phyloP scores from a whole-genome alignment of 2,888 invertebrate genomes.

The Athrips mouffetella region DNA sequence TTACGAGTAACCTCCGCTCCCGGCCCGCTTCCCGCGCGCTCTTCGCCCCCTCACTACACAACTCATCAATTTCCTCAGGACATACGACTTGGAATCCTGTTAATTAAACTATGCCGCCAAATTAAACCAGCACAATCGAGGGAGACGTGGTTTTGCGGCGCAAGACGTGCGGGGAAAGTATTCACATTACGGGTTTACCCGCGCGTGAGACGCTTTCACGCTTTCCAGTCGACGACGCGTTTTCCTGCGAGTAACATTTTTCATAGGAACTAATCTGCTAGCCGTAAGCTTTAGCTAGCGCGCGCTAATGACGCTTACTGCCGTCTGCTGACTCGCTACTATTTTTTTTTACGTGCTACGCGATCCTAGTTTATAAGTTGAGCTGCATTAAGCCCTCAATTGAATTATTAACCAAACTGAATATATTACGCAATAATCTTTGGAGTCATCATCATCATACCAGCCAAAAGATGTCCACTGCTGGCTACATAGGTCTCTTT shows the following conservation, averaged over 20 bases:
- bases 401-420: no score
- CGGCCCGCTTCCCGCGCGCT: constrained; percentile 21
- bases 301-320: neutral
- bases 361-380: neutral
- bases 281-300: neutral
- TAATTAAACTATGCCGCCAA: constrained; percentile 71
- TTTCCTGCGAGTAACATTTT: constrained; percentile 1
- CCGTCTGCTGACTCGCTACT: neutral
- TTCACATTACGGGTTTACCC: constrained; percentile 27
- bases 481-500: no score
- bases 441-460: no score
- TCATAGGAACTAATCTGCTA: constrained; percentile 8
- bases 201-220: constrained; percentile 16
- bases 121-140: constrained; percentile 49
- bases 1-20: constrained; percentile 51
- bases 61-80: constrained; percentile 71
- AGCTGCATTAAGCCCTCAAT: no score
- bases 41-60: constrained; percentile 45
- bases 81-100: constrained; percentile 63
- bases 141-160: constrained; percentile 26
- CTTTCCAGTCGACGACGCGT: neutral
- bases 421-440: no score
- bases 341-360: neutral
- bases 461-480: no score
- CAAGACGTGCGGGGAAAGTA: constrained; percentile 31